Conservation (phyloP, 2,888 invertebrate genomes). For the Phalangium opilio region DNA sequence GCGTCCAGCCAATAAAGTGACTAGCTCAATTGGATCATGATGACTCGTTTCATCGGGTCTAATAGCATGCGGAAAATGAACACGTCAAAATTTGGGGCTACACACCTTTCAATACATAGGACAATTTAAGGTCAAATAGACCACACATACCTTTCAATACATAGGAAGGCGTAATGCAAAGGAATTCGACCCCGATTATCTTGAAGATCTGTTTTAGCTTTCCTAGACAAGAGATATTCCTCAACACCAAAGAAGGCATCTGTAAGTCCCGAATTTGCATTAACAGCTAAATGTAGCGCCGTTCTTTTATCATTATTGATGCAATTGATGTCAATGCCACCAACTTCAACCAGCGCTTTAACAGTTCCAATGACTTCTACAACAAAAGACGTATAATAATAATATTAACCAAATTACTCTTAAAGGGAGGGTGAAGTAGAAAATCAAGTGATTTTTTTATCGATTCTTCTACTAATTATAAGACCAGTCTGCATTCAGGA, state of each 20-base stretch:
- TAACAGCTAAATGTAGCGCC: constrained; percentile 35
- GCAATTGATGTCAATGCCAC: constrained; percentile 25
- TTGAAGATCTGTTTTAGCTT: constrained; percentile 28
- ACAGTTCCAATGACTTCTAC: constrained; percentile 22
- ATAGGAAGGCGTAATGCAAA: constrained; percentile 36
- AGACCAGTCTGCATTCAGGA: too few species aligned
- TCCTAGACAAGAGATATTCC: constrained; percentile 31
- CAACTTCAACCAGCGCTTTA: constrained; percentile 25
- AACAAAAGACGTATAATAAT: too few species aligned
- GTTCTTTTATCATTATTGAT: constrained; percentile 26
- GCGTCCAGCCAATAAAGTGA: constrained; percentile 29
- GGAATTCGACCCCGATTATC: constrained; percentile 31
- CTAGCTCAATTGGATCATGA: constrained; percentile 34
- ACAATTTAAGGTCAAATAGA: too few species aligned
- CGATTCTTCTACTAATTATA: too few species aligned
- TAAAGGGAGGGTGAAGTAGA: not conserved
- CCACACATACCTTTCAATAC: constrained; percentile 24
- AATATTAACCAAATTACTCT: not conserved
- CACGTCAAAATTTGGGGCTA: not conserved
- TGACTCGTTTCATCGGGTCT: constrained; percentile 21
- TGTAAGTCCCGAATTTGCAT: constrained; percentile 30
- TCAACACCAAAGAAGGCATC: constrained; percentile 35
- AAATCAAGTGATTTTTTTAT: too few species aligned
- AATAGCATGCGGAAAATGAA: constrained; percentile 6
- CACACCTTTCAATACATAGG: too few species aligned